phyloP scores from a whole-genome alignment of 2,888 invertebrate species.

The Philaethria dido region DNA sequence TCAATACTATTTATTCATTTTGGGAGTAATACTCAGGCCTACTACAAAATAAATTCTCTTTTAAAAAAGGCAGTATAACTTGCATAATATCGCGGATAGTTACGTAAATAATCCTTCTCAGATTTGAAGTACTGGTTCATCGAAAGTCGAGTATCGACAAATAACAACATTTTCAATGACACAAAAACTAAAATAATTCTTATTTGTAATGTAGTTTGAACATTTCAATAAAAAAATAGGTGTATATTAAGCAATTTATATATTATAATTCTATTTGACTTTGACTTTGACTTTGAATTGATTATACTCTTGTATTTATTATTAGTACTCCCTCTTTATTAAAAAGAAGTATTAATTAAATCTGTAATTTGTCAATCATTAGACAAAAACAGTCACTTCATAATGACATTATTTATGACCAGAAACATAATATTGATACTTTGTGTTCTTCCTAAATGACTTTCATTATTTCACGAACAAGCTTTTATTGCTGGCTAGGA shows the following conservation, averaged over 20 bases:
- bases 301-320: neutral
- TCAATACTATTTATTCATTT: neutral
- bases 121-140: neutral
- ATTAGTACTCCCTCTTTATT: neutral
- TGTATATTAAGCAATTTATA: too few relatives aligned
- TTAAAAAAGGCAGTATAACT: too few relatives aligned
- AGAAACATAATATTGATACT: constrained; percentile 40
- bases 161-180: neutral
- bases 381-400: constrained; percentile 31
- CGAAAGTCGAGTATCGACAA: neutral
- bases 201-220: neutral
- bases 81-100: too few relatives aligned
- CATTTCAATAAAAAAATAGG: neutral
- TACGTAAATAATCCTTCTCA: too few relatives aligned
- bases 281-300: too few relatives aligned
- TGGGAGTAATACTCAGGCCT: neutral
- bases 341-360: constrained; percentile 18
- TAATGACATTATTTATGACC: constrained; percentile 40
- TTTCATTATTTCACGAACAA: constrained; percentile 36
- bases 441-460: constrained; percentile 34
- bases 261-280: too few relatives aligned
- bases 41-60: too few relatives aligned
- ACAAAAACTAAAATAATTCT: neutral
- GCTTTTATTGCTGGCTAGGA: constrained; percentile 27
- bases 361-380: constrained; percentile 24